phyloP scores from a whole-genome alignment of 2,888 invertebrate species.

The Dichetophora obliterata region DNA sequence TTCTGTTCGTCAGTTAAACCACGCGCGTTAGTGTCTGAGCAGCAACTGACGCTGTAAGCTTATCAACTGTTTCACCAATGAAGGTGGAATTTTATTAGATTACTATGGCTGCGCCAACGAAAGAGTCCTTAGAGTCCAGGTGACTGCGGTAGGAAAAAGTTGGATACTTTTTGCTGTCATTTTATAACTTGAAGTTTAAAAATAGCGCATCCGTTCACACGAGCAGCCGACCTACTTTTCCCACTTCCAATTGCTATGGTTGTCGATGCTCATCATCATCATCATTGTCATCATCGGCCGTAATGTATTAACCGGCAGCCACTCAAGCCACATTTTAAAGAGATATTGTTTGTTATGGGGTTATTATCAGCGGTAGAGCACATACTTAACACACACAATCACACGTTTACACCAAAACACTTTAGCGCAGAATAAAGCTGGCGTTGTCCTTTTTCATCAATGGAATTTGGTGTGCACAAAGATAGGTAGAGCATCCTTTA shows the following conservation, averaged over 20 bases:
- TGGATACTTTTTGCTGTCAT: constrained; percentile 9
- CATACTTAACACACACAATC: background rate
- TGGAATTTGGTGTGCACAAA: constrained; percentile 2
- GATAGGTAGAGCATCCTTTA: constrained; percentile 43
- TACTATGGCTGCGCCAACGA: background rate
- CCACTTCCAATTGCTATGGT: background rate
- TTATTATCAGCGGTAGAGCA: background rate
- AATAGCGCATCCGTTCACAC: constrained; percentile 29
- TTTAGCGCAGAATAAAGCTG: background rate
- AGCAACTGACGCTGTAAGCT: constrained; percentile 33
- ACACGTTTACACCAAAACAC: background rate
- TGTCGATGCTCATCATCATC: background rate
- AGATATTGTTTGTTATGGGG: background rate
- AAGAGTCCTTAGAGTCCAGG: background rate
- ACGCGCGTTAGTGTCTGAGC: constrained; percentile 40
- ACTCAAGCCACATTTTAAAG: background rate
- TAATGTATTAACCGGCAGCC: background rate
- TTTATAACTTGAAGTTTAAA: constrained; percentile 8
- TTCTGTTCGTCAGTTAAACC: constrained; percentile 1
- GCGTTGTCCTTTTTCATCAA: background rate
- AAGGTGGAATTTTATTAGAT: background rate
- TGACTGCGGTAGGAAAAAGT: constrained; percentile 15
- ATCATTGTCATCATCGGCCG: background rate
- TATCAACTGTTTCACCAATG: constrained; percentile 9
- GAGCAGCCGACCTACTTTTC: constrained; percentile 12